Evolutionary conservation across 2,888 invertebrate species (phyloP), one percentile per base, ranked within the genome.

Genomic region (Stenchaetothrips biformis): DNA sequence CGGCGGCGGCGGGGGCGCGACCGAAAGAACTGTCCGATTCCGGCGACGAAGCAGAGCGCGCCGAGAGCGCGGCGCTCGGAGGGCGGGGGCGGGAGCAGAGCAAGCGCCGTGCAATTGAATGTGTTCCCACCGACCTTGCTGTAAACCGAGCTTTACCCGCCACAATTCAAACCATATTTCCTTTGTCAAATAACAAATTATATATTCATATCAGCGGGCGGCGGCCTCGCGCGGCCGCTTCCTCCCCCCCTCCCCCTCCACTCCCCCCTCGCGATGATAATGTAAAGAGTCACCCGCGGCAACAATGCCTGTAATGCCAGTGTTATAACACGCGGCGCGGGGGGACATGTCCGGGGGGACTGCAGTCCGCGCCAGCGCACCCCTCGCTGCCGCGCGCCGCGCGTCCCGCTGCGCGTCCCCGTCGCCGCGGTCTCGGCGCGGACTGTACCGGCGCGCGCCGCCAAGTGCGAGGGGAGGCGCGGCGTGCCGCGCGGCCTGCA

Each of bases 151-250:
- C 67, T 21, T 74, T 74, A 74, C 67, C 67, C 67, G 9, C 67
- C 67, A 74, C 67, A 74, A 74, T 25, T 74, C 67, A 25, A 74
- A 74, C 67, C 67, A 74, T 74, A 74, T 74, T 74, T 74, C 67
- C 67, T 74, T 74, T 74, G 67, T 74, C 67, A 74, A 21, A 74
- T 25, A 74, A 74, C 67, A 74, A 74, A 74, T 74, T 74, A 74
- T 74, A 74, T 74, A 74, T 74, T 74, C 67, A 74, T 74, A 74
- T 21, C 67, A 74, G 21, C 25, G 25, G 67, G 11, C 7, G 67
- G 53, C 53, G n/a, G n/a, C 21, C 67, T 21, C 0, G n/a, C n/a
- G n/a, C 21, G 21, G n/a, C 37, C 37, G 37, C 67, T 67, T 25
- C 67, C 67, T 21, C 67, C 21, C 67, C 67, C 37, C 25, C n/a